phyloP scores from a whole-genome alignment of 2,113 vertebrate species.

The Lampris incognitus region DNA sequence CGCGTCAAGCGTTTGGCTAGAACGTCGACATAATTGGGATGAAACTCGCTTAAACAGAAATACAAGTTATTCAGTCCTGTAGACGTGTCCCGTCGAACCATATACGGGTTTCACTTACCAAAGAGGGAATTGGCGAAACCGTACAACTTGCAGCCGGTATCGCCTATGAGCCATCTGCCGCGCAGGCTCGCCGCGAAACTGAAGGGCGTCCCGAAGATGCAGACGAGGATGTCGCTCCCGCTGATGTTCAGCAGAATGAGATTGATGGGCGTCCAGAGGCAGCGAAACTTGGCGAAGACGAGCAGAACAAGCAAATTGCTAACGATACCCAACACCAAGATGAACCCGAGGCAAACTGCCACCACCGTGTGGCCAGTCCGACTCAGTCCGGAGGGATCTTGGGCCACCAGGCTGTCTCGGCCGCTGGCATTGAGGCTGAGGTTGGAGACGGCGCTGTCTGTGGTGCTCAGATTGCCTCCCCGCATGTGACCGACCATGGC shows the following conservation, averaged over 20 bases:
- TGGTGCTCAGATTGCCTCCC: slow-evolving; percentile 69
- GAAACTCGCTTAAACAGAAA: too few relatives aligned
- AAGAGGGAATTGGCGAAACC: slow-evolving; percentile 84
- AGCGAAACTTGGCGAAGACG: slow-evolving; percentile 71
- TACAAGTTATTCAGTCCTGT: too few relatives aligned
- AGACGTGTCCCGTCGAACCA: too few relatives aligned
- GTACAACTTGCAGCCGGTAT: slow-evolving; percentile 79
- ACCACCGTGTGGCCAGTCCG: slow-evolving; percentile 74
- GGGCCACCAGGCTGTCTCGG: slow-evolving; percentile 29
- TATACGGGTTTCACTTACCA: slow-evolving; percentile 66
- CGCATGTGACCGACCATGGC: slow-evolving; percentile 69
- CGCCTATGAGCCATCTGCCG: slow-evolving; percentile 78
- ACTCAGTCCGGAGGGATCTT: slow-evolving; percentile 62
- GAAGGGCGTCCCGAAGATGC: slow-evolving; percentile 78
- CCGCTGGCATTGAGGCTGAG: slow-evolving; percentile 41
- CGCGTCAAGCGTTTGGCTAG: too few relatives aligned
- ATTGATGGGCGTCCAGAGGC: slow-evolving; percentile 80
- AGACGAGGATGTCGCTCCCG: slow-evolving; percentile 80
- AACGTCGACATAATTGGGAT: too few relatives aligned
- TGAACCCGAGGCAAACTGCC: slow-evolving; percentile 77
- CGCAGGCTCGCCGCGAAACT: slow-evolving; percentile 81
- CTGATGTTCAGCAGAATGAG: slow-evolving; percentile 83
- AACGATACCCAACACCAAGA: slow-evolving; percentile 74
- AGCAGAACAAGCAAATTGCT: slow-evolving; percentile 74
- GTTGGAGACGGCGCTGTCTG: slow-evolving; percentile 58